Evolutionary conservation across 2,113 vertebrate genomes (phyloP).

Genomic region (Thunnus thynnus): DNA sequence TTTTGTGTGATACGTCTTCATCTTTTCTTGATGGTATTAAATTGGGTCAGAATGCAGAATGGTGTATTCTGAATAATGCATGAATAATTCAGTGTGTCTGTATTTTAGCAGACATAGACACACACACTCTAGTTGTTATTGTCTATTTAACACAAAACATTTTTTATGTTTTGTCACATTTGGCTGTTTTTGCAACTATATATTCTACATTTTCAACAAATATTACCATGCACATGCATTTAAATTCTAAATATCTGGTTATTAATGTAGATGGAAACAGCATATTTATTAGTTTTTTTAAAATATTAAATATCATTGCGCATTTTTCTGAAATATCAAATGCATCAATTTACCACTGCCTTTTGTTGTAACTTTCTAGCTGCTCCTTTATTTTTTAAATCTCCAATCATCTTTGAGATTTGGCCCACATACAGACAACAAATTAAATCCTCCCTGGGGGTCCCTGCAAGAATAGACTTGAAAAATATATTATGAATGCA

Average conservation of each 20-base stretch:
- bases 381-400: not conserved
- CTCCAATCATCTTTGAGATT: not conserved
- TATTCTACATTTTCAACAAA: not conserved
- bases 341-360: not conserved
- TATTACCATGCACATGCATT: not conserved
- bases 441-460: not conserved
- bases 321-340: not conserved
- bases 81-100: constrained; percentile 32
- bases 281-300: not conserved
- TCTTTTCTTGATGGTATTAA: constrained; percentile 40
- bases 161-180: not conserved
- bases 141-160: not conserved
- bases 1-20: constrained; percentile 12
- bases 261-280: not conserved
- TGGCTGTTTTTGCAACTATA: not conserved
- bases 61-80: constrained; percentile 57
- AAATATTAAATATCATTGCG: not conserved
- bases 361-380: not conserved
- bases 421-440: not conserved
- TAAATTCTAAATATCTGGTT: not conserved
- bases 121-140: not conserved
- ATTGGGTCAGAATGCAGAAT: constrained; percentile 56
- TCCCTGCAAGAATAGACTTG: not conserved
- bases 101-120: constrained; percentile 32
- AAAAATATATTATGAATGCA: not conserved